A percentile compares a stretch with the other conserved stretches of the same genome.
Conservation (phyloP, 2,113 vertebrate species). For the Neomonachus schauinslandi region DNA sequence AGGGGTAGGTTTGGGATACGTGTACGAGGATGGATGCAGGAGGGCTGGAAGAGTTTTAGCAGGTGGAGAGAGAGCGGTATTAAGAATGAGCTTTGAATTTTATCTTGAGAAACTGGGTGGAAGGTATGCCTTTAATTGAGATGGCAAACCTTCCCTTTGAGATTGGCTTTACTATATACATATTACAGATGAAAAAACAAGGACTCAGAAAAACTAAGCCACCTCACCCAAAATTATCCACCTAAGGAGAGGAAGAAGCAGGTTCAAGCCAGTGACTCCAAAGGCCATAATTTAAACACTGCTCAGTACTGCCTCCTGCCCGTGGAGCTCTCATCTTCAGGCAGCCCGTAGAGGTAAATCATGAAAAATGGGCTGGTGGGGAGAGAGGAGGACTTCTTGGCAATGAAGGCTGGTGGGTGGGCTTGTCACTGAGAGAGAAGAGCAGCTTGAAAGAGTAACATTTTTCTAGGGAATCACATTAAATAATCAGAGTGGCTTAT, state of each 20-base stretch:
- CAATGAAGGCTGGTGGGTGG: not conserved
- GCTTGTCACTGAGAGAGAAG: not conserved
- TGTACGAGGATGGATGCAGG: not conserved
- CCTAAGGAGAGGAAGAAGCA: not conserved
- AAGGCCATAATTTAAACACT: not conserved
- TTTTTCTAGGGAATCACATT: constrained; percentile 75
- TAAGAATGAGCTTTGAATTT: not conserved
- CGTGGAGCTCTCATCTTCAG: not conserved
- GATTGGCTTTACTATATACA: not conserved
- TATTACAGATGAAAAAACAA: not conserved
- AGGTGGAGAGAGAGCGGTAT: not conserved
- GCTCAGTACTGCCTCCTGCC: not conserved
- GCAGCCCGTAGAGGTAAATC: not conserved
- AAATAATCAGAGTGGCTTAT: constrained; percentile 69
- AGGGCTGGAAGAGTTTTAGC: not conserved
- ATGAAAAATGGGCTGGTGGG: not conserved
- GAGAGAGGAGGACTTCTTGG: not conserved
- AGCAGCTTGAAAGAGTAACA: constrained; percentile 64
- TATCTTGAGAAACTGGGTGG: not conserved
- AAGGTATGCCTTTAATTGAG: not conserved
- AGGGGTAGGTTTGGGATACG: too few relatives aligned
- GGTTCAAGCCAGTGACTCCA: not conserved
- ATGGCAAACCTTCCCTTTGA: not conserved
- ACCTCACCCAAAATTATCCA: not conserved
- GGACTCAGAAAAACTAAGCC: not conserved